phyloP scores from a whole-genome alignment of 2,113 vertebrate species.

The Ammospiza nelsoni region DNA sequence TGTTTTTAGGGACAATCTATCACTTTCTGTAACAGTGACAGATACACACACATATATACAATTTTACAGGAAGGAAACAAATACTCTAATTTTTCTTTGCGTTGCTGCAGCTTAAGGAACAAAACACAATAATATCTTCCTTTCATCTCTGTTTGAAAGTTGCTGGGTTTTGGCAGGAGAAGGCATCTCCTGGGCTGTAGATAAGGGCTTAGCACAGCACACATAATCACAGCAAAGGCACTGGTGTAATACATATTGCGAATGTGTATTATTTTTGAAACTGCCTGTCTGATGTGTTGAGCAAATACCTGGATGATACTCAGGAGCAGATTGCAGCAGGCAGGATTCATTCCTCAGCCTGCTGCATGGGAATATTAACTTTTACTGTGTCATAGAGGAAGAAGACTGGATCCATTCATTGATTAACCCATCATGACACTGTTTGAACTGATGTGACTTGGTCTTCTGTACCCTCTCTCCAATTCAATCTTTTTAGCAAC shows the following conservation, averaged over 20 bases:
- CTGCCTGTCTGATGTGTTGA: background rate
- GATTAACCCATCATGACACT: background rate
- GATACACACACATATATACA: background rate
- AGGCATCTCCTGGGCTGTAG: background rate
- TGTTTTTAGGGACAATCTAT: constrained; percentile 16
- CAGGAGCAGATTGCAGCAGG: background rate
- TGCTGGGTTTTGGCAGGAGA: background rate
- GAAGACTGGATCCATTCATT: background rate
- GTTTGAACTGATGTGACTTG: background rate
- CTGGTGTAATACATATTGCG: background rate
- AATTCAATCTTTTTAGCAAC: background rate
- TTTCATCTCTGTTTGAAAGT: background rate
- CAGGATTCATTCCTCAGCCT: constrained; percentile 18
- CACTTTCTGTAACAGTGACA: background rate
- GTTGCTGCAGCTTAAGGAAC: background rate
- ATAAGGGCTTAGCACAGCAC: background rate
- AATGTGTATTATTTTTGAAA: constrained; percentile 4
- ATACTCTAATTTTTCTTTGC: background rate
- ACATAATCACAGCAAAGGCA: background rate
- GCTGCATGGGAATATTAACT: background rate
- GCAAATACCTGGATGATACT: constrained; percentile 3
- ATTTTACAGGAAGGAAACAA: constrained; percentile 20
- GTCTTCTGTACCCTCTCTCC: background rate
- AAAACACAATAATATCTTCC: background rate
- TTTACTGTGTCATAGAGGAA: background rate